phyloP scores from a whole-genome alignment of 2,888 invertebrate genomes.

The Hartigia nigra region DNA sequence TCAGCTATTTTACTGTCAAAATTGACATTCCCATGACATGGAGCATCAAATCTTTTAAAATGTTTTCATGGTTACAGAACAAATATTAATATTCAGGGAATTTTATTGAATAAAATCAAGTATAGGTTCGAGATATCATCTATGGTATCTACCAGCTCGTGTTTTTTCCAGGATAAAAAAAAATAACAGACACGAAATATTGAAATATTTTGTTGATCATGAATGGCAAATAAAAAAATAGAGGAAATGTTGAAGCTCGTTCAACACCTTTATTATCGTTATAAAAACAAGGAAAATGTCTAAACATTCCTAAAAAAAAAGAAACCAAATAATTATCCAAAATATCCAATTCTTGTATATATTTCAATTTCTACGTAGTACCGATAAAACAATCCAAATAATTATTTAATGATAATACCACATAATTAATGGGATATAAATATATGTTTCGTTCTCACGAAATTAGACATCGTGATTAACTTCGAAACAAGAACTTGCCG shows the following conservation, averaged over 20 bases:
- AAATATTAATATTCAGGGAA: not conserved
- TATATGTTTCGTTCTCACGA: not conserved
- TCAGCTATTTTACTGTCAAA: constrained; percentile 6
- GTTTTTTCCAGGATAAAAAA: not conserved
- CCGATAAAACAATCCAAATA: not conserved
- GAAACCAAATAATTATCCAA: too few relatives aligned
- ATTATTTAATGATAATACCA: not conserved
- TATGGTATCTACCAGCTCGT: not conserved
- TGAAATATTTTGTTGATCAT: not conserved
- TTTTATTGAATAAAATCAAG: not conserved
- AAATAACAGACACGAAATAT: not conserved
- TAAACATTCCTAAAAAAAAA: too few relatives aligned
- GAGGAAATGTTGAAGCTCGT: not conserved
- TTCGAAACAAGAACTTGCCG: not conserved
- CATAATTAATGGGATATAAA: not conserved
- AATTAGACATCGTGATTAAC: not conserved
- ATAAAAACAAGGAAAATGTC: too few relatives aligned
- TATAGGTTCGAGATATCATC: not conserved
- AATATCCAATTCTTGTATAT: not conserved
- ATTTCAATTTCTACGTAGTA: not conserved
- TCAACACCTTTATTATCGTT: not conserved
- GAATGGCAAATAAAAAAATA: not conserved
- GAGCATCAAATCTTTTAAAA: constrained; percentile 24
- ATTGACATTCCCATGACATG: constrained; percentile 18
- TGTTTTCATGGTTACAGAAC: not conserved